Base-by-base conservation (phyloP, 2,888 invertebrate genomes). In the Artemia sp. region DNA sequence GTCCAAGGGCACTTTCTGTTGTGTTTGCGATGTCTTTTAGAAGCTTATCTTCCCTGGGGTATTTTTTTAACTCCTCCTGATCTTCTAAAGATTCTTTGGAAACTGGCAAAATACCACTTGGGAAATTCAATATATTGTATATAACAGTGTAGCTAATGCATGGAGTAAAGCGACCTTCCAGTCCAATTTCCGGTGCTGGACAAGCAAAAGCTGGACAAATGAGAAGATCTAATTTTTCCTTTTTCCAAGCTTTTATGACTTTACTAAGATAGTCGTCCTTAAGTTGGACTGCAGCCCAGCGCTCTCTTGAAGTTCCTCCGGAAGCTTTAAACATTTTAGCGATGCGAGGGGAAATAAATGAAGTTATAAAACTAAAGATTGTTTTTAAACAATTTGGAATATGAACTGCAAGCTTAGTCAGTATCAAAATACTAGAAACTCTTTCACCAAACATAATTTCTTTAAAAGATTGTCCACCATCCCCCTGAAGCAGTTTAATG, bases 51-150 rank as follows among this genome's bases (percentile, higher is more conserved):
- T 52, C 52, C 1, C 67, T 58, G 8, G 72, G 71, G 69, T 73
- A 73, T 24, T 71, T 68, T 11, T 71, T 69, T 19, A 74, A 70
- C 51, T 72, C 70, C 14, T 64, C 70, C 53, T 74, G 72, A 68
- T 76, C 76, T 8, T 73, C 72, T 50, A 70, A 69, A n/a, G 67
- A 73, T 66, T 75, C 77, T 14, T 72, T 73, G 8, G 77, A 78
- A 66, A 77, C 74, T 8, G 78, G 78, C 2, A 79, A 75, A 10
- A 77, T 75, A 66, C 78, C 78, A n/a, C 76, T 76, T 8, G 77
- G 77, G 70, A 75, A 77, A 73, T 78, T 76, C 10, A 78, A 73
- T n/a, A 76, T 71, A 70, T 78, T 78, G 73, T 74, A 78, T 64
- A 77, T 68, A 12, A 73, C 73, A 5, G 76, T 77, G 72, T 74